A percentile compares a stretch with the other conserved stretches of the same genome.
phyloP scores from a whole-genome alignment of 2,888 invertebrate species.

The Melanophora roralis region DNA sequence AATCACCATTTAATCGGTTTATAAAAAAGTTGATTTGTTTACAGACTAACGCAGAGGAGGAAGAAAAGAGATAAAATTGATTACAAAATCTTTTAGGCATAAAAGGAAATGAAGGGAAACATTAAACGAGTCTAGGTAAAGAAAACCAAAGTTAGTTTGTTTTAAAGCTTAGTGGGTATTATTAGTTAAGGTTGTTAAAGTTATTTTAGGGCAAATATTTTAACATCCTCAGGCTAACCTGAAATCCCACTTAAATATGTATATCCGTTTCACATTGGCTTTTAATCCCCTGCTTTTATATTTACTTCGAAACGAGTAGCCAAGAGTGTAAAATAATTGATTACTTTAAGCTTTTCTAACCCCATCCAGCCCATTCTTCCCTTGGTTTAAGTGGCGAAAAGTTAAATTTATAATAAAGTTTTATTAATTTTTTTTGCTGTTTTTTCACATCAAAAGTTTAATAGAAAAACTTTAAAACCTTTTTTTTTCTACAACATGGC shows the following conservation, averaged over 20 bases:
- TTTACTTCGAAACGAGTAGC: neutral
- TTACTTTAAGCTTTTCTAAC: slow-evolving; percentile 45
- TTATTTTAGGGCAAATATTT: neutral
- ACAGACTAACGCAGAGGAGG: neutral
- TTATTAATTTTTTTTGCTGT: neutral
- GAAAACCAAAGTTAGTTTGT: slow-evolving; percentile 30
- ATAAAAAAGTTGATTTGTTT: slow-evolving; percentile 51
- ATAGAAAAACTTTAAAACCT: slow-evolving; percentile 57
- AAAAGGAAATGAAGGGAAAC: neutral
- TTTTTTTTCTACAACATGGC: neutral
- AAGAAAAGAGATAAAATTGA: neutral
- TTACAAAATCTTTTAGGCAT: slow-evolving; percentile 4
- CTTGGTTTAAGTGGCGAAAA: neutral
- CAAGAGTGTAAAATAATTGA: slow-evolving; percentile 51
- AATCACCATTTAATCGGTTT: slow-evolving; percentile 60
- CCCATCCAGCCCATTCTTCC: neutral
- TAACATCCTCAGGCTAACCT: neutral
- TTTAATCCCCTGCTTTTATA: neutral
- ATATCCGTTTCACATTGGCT: neutral
- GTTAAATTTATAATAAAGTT: slow-evolving; percentile 29
- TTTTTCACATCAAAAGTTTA: slow-evolving; percentile 50
- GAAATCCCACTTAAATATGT: too few species aligned
- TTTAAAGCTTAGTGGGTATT: slow-evolving; percentile 30
- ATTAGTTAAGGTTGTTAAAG: slow-evolving; percentile 43
- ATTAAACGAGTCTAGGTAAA: neutral